Conservation (phyloP, 2,113 vertebrate genomes). For the Ginglymostoma cirratum region DNA sequence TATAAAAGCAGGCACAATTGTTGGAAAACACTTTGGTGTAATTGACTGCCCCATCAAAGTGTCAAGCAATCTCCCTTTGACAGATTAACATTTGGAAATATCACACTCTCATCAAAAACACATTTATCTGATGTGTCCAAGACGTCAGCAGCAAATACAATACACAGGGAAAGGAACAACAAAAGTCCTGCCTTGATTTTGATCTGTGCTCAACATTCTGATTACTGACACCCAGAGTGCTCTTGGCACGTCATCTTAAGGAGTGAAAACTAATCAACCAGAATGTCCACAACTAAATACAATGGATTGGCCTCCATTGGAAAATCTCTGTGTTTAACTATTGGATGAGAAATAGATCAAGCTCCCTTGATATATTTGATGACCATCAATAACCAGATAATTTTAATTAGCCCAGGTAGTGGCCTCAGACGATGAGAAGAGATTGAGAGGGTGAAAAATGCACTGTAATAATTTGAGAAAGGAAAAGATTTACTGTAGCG, state of each 20-base stretch:
- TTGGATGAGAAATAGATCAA: neutral
- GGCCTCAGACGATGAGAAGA: neutral
- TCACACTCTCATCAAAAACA: neutral
- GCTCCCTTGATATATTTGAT: neutral
- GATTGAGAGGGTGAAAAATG: neutral
- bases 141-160: neutral
- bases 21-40: neutral
- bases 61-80: neutral
- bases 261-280: neutral
- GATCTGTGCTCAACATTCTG: neutral
- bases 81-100: neutral
- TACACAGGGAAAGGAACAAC: neutral
- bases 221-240: neutral
- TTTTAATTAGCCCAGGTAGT: neutral
- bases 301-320: neutral
- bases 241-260: neutral
- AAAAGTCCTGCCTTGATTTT: neutral
- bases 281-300: neutral
- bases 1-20: constrained; percentile 15
- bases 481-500: neutral
- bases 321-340: too few species aligned
- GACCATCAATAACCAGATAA: neutral
- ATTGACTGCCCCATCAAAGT: neutral
- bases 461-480: neutral
- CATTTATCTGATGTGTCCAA: neutral